Evolutionary conservation across 2,113 vertebrate species (phyloP).

Genomic region (Zingel zingel): DNA sequence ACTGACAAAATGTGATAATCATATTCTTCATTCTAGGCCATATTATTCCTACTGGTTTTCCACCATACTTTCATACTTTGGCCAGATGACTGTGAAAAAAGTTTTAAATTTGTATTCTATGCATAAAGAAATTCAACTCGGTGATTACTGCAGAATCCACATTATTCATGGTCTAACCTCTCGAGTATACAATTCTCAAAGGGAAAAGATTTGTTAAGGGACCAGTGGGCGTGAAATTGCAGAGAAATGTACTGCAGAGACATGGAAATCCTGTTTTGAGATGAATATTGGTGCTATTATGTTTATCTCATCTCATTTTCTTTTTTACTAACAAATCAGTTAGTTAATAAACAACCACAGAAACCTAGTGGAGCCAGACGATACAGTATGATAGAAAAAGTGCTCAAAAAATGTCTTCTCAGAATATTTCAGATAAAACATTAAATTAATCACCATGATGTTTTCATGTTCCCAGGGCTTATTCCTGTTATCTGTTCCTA

Average conservation of each 20-base stretch:
- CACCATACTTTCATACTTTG: not conserved
- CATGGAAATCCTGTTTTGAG: not conserved
- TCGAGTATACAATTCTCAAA: not conserved
- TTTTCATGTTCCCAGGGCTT: too few relatives aligned
- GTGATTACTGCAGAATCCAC: not conserved
- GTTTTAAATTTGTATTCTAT: not conserved
- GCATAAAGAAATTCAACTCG: not conserved
- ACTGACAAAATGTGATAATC: not conserved
- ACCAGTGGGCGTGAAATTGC: conserved; percentile 28
- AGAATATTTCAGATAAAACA: not conserved
- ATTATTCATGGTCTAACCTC: conserved; percentile 15
- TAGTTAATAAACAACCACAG: not conserved
- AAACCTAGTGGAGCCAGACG: not conserved
- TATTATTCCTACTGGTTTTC: not conserved
- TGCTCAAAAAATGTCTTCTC: not conserved
- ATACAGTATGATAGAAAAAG: not conserved
- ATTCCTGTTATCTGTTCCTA: too few relatives aligned
- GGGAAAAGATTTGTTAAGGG: not conserved
- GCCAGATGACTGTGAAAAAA: not conserved
- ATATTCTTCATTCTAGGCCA: not conserved
- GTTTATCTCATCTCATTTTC: not conserved
- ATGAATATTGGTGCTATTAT: not conserved
- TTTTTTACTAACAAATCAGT: not conserved
- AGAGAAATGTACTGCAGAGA: not conserved
- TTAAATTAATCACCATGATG: not conserved